Evolutionary conservation across 2,888 invertebrate species (phyloP), one percentile per base, ranked within the genome.

Genomic region (Himalopsyche anomala): DNA sequence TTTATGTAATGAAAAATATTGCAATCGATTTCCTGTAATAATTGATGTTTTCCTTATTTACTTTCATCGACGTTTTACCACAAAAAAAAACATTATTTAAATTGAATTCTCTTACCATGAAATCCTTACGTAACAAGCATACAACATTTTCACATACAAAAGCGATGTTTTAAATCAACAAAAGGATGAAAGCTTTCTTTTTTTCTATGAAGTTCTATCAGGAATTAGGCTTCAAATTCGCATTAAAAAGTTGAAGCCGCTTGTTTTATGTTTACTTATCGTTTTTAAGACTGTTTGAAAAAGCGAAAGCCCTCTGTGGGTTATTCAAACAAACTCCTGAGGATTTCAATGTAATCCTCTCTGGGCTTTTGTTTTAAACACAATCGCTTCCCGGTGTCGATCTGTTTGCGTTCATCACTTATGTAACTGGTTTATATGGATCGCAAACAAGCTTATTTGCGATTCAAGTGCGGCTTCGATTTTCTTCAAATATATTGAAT

Each of bases 321-420:
- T 79, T 84, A 81, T 84, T 74, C 62, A 40, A 42, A 81, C 84
- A 81, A 62, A 62, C 84, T 81, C 54, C 4, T 28, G 45, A 55
- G 83, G 81, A 86, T 81, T 86, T 84, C 74, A 84, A 81, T 74
- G 82, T 84, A 86, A 86, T 86, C 84, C 82, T 84, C 82, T 85
- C 82, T 82, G 56, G 86, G 86, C 84, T 80, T 84, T 86, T 79
- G 82, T 84, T 84, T 80, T 69, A 86, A 86, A 82, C 84, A 79
- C 85, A 82, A 82, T 85, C 85, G 56, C 36, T 74, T 74, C 74
- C 38, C 74, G 80, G 51, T 42, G 74, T 36, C 74, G 74, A 74
- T 74, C 74, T 74, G 74, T 74, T 74, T 74, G 74, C 74, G 74
- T 36, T 74, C 74, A 74, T 74, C 74, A 74, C 74, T 74, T 74